A percentile compares a stretch with the other conserved stretches of the same genome.
Evolutionary conservation across 2,113 vertebrate genomes (phyloP).

Genomic region (Neodontobutis hainanensis): DNA sequence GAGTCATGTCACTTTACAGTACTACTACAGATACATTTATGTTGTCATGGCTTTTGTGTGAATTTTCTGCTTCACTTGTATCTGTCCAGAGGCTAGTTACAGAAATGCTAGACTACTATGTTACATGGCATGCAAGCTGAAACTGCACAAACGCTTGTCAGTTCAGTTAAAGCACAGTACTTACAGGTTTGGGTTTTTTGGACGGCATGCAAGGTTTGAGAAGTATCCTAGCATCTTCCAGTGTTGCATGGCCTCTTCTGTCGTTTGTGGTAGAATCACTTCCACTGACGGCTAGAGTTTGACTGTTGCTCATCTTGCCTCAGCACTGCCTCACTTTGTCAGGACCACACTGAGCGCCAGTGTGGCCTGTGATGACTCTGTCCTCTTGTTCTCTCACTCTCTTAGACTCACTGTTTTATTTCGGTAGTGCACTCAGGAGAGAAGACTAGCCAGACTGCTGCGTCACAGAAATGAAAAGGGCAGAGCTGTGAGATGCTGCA

Average conservation of each 20-base stretch:
- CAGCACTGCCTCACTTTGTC: slow-evolving; percentile 1
- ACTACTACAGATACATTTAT: no score
- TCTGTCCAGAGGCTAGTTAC: no score
- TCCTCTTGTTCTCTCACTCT: slow-evolving; percentile 16
- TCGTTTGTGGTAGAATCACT: slow-evolving; percentile 45
- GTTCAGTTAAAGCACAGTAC: slow-evolving; percentile 25
- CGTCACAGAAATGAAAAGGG: slow-evolving; percentile 15
- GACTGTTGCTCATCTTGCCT: slow-evolving; percentile 40
- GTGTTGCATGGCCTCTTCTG: slow-evolving; percentile 14
- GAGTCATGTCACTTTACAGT: no score
- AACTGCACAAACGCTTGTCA: not conserved
- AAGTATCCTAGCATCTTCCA: slow-evolving; percentile 46
- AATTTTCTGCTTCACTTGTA: no score
- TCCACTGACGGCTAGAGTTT: slow-evolving; percentile 45
- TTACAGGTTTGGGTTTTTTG: slow-evolving; percentile 69
- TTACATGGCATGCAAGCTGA: not conserved
- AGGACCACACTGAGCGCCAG: slow-evolving; percentile 41
- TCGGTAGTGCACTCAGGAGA: slow-evolving; percentile 32
- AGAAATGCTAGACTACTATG: not conserved
- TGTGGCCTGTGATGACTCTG: slow-evolving; percentile 8
- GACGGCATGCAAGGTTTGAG: slow-evolving; percentile 55
- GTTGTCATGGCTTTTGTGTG: no score
- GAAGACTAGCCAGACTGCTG: slow-evolving; percentile 24
- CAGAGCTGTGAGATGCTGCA: slow-evolving; percentile 7
- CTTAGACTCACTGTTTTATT: slow-evolving; percentile 16